phyloP scores from a whole-genome alignment of 2,113 vertebrate species.

The Brachypodius melanocephalos region DNA sequence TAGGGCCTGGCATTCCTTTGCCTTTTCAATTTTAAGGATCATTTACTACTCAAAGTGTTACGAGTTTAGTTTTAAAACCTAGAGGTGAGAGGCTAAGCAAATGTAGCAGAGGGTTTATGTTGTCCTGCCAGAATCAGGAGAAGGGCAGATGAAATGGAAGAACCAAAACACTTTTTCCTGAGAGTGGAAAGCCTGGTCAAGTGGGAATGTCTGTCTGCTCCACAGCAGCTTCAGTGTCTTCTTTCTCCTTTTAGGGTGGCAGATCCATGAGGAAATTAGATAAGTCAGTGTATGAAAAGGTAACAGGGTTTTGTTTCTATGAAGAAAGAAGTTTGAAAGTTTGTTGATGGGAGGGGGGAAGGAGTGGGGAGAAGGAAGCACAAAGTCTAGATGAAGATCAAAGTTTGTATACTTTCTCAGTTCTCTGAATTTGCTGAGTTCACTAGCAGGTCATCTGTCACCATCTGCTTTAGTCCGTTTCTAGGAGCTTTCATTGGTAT shows the following conservation, averaged over 20 bases:
- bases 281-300: not conserved
- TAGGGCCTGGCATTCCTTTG: not conserved
- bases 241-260: not conserved
- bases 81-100: not conserved
- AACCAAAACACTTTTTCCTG: not conserved
- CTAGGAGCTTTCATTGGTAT: not conserved
- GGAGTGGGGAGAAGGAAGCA: not conserved
- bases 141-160: not conserved
- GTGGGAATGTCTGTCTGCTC: not conserved
- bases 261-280: not conserved
- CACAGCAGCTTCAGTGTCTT: not conserved
- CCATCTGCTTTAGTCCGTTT: not conserved
- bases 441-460: not conserved
- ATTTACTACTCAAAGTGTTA: not conserved
- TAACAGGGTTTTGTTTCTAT: not conserved
- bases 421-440: not conserved
- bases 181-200: not conserved
- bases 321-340: not conserved
- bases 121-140: not conserved
- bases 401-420: not conserved
- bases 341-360: not conserved
- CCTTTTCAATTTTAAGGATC: not conserved
- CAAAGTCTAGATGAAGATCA: not conserved
- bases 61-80: not conserved
- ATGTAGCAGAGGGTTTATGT: not conserved